phyloP scores from a whole-genome alignment of 2,113 vertebrate genomes.

The Calypte anna region DNA sequence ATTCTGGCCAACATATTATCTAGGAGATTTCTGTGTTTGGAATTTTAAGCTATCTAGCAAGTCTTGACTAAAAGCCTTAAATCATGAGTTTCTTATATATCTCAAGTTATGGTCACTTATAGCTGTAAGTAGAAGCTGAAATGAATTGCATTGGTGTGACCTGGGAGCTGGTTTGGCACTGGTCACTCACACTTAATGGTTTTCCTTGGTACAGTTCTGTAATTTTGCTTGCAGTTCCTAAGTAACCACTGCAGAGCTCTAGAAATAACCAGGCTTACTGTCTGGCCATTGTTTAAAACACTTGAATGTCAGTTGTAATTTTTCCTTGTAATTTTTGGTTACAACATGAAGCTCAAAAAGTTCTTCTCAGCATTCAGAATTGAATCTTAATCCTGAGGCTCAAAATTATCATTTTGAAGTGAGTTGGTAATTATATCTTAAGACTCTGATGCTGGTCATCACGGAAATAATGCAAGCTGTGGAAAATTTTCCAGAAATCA shows the following conservation, averaged over 20 bases:
- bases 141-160: neutral
- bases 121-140: neutral
- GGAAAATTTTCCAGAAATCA: neutral
- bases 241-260: neutral
- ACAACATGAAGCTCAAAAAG: neutral
- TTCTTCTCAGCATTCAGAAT: neutral
- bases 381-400: too few relatives aligned
- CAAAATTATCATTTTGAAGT: too few relatives aligned
- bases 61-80: neutral
- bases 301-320: neutral
- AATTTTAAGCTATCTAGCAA: neutral
- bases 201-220: neutral
- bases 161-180: neutral
- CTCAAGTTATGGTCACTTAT: neutral
- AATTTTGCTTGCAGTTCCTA: neutral
- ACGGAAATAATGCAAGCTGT: neutral
- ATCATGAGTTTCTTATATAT: neutral
- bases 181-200: neutral
- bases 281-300: neutral
- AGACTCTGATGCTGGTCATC: neutral
- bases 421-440: too few relatives aligned
- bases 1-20: neutral
- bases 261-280: neutral
- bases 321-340: neutral
- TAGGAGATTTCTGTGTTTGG: neutral